Evolutionary conservation across 2,113 vertebrate species (phyloP).

Genomic region (Oreocharis arfaki): DNA sequence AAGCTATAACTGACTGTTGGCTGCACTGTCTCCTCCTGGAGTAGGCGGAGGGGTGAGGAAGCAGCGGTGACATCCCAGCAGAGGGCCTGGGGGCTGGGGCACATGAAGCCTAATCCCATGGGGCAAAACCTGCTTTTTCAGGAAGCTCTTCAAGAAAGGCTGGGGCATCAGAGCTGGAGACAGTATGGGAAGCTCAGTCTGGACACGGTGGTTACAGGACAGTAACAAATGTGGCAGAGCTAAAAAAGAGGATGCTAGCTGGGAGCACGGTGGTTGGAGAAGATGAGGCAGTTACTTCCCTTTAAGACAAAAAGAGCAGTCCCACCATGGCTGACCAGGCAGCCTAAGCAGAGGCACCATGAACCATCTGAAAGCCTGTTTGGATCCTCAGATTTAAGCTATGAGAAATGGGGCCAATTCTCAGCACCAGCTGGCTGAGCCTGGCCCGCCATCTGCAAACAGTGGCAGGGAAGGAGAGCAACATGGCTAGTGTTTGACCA

Average conservation of each 20-base stretch:
- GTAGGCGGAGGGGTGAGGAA: conserved; percentile 27
- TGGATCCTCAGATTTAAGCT: neutral
- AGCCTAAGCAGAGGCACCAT: neutral
- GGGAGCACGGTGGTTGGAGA: neutral
- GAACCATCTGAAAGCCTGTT: neutral
- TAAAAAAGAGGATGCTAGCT: neutral
- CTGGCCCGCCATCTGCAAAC: neutral
- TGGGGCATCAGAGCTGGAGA: neutral
- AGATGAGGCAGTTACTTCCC: neutral
- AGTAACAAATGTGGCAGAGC: neutral
- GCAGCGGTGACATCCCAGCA: conserved; percentile 14
- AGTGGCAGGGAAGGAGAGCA: neutral
- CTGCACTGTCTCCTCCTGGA: conserved; percentile 42
- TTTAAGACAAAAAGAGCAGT: neutral
- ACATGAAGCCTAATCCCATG: neutral
- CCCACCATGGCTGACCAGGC: neutral
- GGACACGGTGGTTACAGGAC: neutral
- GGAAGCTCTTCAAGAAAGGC: neutral
- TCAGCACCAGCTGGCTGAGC: neutral
- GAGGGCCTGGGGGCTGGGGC: neutral
- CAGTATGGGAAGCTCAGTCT: neutral
- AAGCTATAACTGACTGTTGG: conserved; percentile 34
- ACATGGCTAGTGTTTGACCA: neutral
- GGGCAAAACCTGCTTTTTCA: neutral
- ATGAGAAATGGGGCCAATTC: neutral